phyloP scores from a whole-genome alignment of 1,140 invertebrate species.

The Trichonephila inaurata region DNA sequence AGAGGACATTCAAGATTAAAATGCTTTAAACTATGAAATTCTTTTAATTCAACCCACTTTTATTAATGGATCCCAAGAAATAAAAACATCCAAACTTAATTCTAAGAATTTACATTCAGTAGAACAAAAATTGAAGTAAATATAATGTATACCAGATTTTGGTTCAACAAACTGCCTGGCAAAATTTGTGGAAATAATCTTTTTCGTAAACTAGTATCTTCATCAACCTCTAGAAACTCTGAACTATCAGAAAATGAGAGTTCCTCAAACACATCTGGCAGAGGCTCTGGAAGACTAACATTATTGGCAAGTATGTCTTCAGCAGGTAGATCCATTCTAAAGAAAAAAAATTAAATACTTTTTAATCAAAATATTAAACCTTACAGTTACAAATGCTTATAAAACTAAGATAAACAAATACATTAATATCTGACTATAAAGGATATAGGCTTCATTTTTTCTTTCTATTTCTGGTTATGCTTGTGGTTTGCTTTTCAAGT shows the following conservation, averaged over 20 bases:
- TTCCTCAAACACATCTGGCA: constrained; percentile 68
- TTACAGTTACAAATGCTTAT: too few relatives aligned
- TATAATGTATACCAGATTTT: constrained; percentile 50
- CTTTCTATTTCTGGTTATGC: too few relatives aligned
- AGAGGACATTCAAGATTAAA: too few relatives aligned
- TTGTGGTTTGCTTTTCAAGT: too few relatives aligned
- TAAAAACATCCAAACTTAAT: neutral
- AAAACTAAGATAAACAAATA: too few relatives aligned
- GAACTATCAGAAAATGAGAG: constrained; percentile 66
- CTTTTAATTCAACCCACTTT: too few relatives aligned
- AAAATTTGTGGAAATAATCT: constrained; percentile 61
- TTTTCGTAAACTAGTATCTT: constrained; percentile 61
- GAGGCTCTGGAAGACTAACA: constrained; percentile 12
- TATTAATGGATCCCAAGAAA: too few relatives aligned
- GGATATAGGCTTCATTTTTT: too few relatives aligned
- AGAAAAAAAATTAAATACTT: too few relatives aligned
- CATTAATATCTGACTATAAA: too few relatives aligned
- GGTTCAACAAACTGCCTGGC: neutral
- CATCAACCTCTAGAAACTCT: constrained; percentile 70
- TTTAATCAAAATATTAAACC: neutral
- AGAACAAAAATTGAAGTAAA: neutral
- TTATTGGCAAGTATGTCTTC: neutral
- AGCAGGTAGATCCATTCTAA: constrained; percentile 25
- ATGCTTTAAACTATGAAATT: too few relatives aligned
- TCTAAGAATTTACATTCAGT: neutral